Percentiles rank a stretch among this genome's conserved stretches.
phyloP scores from a whole-genome alignment of 2,888 invertebrate genomes.

The Andricus curvator region DNA sequence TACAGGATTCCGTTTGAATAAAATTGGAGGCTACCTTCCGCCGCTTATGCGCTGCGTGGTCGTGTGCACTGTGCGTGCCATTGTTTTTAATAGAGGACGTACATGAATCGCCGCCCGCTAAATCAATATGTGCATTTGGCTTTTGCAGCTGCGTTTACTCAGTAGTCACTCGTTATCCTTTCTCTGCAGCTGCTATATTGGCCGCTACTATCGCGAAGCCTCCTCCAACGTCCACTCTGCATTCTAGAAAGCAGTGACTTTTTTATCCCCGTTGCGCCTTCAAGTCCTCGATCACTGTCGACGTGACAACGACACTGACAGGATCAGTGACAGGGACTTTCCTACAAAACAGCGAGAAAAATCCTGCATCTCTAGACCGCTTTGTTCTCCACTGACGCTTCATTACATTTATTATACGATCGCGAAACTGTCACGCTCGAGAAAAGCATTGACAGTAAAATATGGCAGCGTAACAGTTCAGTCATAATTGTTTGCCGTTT shows the following conservation, averaged over 20 bases:
- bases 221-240: not conserved
- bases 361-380: not conserved
- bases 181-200: constrained; percentile 45
- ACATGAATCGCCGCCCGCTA: constrained; percentile 5
- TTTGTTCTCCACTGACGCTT: not conserved
- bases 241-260: constrained; percentile 43
- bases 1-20: not conserved
- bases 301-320: not conserved
- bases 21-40: not conserved
- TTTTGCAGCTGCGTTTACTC: constrained; percentile 42
- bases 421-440: not conserved
- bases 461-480: not conserved
- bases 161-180: constrained; percentile 44
- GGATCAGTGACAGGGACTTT: not conserved
- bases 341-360: not conserved
- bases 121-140: constrained; percentile 12
- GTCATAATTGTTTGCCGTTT: not conserved
- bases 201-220: not conserved
- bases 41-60: not conserved
- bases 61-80: not conserved
- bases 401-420: not conserved
- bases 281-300: constrained; percentile 12
- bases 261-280: not conserved
- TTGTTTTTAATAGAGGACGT: not conserved
- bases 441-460: not conserved